Evolutionary conservation across 2,888 invertebrate species (phyloP), one percentile per base, ranked within the genome.

Genomic region (Ceraclea dissimilis): DNA sequence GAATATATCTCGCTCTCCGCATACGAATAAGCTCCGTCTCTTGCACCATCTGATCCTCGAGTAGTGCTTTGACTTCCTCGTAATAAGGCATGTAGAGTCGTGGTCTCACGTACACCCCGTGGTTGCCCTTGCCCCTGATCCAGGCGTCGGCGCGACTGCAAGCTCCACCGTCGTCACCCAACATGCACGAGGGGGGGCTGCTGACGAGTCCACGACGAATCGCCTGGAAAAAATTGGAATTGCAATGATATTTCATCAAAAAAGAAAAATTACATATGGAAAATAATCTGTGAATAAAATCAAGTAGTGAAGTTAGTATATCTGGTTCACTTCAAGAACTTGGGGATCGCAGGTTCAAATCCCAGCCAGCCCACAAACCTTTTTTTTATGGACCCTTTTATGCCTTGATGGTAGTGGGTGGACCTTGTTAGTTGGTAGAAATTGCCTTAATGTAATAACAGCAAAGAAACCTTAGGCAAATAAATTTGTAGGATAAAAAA

Each of bases 51-150:
- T 90, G 89, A 70, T 91, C 91, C 69, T 92, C 92, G 52, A 93
- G 79, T 64, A 93, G 74, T 54, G 85, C 82, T 84, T 94, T 95
- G 11, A 93, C 84, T 77, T 95, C 96, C 70, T 96, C 95, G 65
- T 91, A 90, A 71, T 95, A 95, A 39, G 96, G 95, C 81, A 91
- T 87, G 74, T 95, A 97, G 61, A 94, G 83, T 47, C 97, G 79
- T 51, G 96, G 93, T 63, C 93, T 84, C 5, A 92, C 85, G 68
- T 83, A 85, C 11, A 88, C 74, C 55, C 88, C 88, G 66, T 83
- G 84, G 64, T 79, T 79, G 65, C 83, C 84, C 13, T 82, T 82
- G 51, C 86, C 82, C 18, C 87, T 82, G 61, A 90, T 87, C 91
- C 91, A 91, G 43, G 90, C 90, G 68, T 85, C 87, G 62, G 84